Conservation (phyloP, 2,888 invertebrate genomes). For the Drosophila nr. perissopoda region DNA sequence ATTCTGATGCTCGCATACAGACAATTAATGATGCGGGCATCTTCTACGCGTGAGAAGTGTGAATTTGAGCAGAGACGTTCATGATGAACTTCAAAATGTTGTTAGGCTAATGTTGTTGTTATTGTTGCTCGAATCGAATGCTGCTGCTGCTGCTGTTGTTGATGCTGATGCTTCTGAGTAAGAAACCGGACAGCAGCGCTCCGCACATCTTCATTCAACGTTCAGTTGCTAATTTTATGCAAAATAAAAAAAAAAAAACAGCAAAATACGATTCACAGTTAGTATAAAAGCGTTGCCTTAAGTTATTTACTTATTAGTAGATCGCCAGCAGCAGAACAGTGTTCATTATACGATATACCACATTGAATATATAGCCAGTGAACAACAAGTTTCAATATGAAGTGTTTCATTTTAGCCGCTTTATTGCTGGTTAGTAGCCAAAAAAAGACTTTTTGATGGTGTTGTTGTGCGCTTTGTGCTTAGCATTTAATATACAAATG, state of each 20-base stretch:
- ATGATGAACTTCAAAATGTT: constrained; percentile 70
- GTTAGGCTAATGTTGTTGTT: constrained; percentile 11
- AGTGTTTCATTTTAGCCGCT: constrained; percentile 76
- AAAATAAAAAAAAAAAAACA: constrained; percentile 52
- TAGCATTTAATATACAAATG: constrained; percentile 32
- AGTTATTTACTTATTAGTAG: constrained; percentile 68
- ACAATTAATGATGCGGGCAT: constrained; percentile 66
- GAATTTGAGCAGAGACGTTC: constrained; percentile 58
- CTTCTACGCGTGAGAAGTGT: constrained; percentile 67
- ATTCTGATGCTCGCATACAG: constrained; percentile 45
- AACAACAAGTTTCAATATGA: constrained; percentile 64
- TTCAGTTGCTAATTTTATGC: constrained; percentile 65
- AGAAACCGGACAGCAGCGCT: constrained; percentile 74
- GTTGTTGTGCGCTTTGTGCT: constrained; percentile 1
- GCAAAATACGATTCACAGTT: constrained; percentile 52
- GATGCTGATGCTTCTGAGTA: constrained; percentile 68
- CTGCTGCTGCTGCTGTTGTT: constrained; percentile 14
- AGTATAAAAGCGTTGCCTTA: constrained; percentile 67
- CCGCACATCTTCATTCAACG: constrained; percentile 75
- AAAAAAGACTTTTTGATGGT: constrained; percentile 17
- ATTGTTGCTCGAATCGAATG: constrained; percentile 7
- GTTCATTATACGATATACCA: constrained; percentile 36
- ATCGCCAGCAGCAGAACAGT: constrained; percentile 52
- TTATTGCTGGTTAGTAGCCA: constrained; percentile 79
- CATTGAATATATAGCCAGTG: constrained; percentile 28